Percentiles rank a stretch among this genome's conserved stretches.
These are phyloP conservation scores for Drosophila orosa DNA, from an alignment of 1,140 invertebrate genomes.

Conservation along the genomic window DNA sequence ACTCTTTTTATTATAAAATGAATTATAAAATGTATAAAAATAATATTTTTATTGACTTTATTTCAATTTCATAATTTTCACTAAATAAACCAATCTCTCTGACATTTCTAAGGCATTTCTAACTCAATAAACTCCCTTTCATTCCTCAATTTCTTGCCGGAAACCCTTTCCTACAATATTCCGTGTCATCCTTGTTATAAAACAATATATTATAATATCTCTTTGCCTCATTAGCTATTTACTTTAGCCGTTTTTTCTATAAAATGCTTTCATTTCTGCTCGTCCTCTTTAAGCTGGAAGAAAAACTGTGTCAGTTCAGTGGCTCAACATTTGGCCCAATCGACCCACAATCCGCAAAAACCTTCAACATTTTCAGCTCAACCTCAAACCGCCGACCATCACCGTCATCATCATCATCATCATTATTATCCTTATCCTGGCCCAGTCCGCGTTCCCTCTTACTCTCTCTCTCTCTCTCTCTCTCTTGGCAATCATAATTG, in stretches of 20 bases:
- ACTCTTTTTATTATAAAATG: too few species aligned
- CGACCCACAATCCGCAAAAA: conserved; percentile 56
- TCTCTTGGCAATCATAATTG: conserved; percentile 63
- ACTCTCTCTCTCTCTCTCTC: not conserved
- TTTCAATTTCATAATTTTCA: not conserved
- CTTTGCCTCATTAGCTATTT: conserved; percentile 24
- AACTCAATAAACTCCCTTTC: not conserved
- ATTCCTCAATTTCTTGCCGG: not conserved
- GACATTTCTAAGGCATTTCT: not conserved
- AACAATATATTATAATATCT: conserved; percentile 28
- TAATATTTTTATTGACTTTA: too few species aligned
- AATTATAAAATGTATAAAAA: too few species aligned
- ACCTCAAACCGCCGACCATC: conserved; percentile 18
- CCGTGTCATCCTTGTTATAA: conserved; percentile 19
- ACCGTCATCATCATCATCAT: conserved; percentile 1
- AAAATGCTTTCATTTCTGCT: conserved; percentile 6
- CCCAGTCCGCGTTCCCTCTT: not conserved
- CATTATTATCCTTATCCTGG: conserved; percentile 1
- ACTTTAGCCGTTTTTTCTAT: conserved; percentile 4
- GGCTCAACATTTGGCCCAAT: conserved; percentile 38
- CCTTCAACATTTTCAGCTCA: conserved; percentile 58
- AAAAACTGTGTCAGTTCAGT: conserved; percentile 59
- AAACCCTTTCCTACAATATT: not conserved
- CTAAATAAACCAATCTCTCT: not conserved
- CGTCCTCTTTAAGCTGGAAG: conserved; percentile 13